These are phyloP conservation scores for Syndactyla subalaris DNA, from an alignment of 2,797 vertebrate genomes.

Conservation along the genomic window DNA sequence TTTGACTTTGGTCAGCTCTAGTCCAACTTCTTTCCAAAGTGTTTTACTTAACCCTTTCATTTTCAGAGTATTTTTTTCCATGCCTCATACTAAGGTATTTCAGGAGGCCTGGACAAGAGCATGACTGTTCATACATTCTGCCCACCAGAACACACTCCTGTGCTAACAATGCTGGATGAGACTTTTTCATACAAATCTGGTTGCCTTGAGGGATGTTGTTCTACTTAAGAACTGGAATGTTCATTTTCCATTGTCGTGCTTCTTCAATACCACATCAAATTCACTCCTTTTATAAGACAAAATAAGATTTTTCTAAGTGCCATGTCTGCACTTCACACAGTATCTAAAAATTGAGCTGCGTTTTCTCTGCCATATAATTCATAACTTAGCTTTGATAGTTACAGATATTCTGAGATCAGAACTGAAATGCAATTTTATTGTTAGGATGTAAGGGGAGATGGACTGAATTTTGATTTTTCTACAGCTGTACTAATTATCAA, in stretches of 20 bases:
- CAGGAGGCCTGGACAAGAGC: background rate
- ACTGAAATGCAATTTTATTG: constrained; percentile 9
- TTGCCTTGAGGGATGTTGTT: background rate
- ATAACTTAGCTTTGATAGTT: background rate
- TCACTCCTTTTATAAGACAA: background rate
- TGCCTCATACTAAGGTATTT: background rate
- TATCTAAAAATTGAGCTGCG: background rate
- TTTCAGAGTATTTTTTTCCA: background rate
- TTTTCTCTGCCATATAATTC: constrained; percentile 2
- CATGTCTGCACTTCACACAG: background rate
- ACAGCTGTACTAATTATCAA: background rate
- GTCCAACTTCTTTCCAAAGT: background rate
- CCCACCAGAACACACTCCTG: background rate
- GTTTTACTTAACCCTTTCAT: background rate
- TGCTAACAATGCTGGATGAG: background rate
- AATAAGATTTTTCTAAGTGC: constrained; percentile 4
- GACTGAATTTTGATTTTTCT: background rate
- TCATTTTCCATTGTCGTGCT: background rate
- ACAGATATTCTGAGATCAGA: constrained; percentile 21
- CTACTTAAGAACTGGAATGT: background rate
- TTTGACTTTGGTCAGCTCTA: background rate
- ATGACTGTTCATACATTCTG: background rate
- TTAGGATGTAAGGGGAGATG: background rate
- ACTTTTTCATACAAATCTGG: background rate
- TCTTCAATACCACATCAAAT: background rate